A percentile compares a stretch with the other conserved stretches of the same genome.
Conservation (phyloP, 2,113 vertebrate species). For the Leucopternis melanops region DNA sequence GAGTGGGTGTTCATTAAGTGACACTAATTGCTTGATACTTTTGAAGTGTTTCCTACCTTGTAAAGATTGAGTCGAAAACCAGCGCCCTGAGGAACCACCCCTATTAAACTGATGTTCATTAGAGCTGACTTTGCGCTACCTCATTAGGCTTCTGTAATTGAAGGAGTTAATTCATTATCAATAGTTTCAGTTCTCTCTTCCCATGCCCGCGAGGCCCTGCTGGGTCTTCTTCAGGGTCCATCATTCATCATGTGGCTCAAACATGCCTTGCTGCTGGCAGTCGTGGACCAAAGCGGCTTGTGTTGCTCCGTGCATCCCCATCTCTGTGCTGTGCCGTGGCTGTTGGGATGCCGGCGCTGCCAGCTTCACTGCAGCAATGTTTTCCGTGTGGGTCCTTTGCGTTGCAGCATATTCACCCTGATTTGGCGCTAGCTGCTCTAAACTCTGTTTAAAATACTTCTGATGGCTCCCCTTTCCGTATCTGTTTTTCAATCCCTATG, state of each 20-base stretch:
- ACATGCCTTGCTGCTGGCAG: background rate
- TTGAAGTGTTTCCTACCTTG: background rate
- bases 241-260: background rate
- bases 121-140: conserved; percentile 24
- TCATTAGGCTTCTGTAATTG: conserved; percentile 57
- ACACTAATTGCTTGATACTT: conserved; percentile 16
- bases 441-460: background rate
- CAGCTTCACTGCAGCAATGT: background rate
- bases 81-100: conserved; percentile 7
- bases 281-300: fast-evolving
- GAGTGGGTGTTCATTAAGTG: background rate
- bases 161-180: conserved; percentile 66
- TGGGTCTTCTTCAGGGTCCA: background rate
- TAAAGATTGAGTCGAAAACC: conserved; percentile 11
- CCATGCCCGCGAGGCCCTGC: background rate
- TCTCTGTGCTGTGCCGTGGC: background rate
- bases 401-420: background rate
- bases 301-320: background rate
- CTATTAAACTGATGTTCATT: conserved; percentile 39
- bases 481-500: background rate
- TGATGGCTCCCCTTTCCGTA: background rate
- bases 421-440: background rate
- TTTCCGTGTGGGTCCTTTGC: background rate
- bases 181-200: conserved; percentile 12
- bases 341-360: fast-evolving